Conservation (phyloP, 2,113 vertebrate species). For the Jaculus jaculus region DNA sequence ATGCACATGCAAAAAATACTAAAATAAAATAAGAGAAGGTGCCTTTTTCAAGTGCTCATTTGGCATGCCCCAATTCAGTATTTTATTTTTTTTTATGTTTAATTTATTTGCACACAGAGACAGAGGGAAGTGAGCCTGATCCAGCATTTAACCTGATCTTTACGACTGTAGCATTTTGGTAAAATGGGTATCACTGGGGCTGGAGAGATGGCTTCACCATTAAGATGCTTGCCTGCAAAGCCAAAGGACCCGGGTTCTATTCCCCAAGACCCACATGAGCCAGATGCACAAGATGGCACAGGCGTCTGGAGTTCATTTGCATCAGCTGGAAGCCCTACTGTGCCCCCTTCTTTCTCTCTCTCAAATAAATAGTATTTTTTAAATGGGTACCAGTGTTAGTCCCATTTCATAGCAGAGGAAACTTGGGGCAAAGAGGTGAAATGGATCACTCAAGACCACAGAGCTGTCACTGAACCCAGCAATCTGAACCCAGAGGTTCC, state of each 20-base stretch:
- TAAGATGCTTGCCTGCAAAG: too few relatives aligned
- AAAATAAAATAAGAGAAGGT: background rate
- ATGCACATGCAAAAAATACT: too few relatives aligned
- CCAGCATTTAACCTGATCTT: background rate
- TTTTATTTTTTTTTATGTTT: background rate
- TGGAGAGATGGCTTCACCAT: too few relatives aligned
- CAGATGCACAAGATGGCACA: too few relatives aligned
- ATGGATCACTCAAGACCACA: background rate
- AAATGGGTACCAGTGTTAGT: background rate
- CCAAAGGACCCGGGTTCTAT: too few relatives aligned
- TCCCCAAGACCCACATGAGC: too few relatives aligned
- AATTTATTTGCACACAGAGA: too few relatives aligned
- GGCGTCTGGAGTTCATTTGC: too few relatives aligned
- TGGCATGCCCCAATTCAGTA: background rate
- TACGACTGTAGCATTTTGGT: background rate
- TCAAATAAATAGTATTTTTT: too few relatives aligned
- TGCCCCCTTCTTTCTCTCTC: too few relatives aligned
- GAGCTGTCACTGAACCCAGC: background rate
- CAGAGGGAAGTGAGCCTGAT: background rate
- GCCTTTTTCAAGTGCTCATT: background rate
- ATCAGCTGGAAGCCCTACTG: too few relatives aligned
- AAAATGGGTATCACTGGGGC: background rate
- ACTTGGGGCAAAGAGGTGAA: background rate
- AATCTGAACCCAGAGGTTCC: background rate
- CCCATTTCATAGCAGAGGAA: constrained; percentile 7